Evolutionary conservation across 92 coral and sea anemone species (phyloP).

Genomic region (Pocillopora meandrina): DNA sequence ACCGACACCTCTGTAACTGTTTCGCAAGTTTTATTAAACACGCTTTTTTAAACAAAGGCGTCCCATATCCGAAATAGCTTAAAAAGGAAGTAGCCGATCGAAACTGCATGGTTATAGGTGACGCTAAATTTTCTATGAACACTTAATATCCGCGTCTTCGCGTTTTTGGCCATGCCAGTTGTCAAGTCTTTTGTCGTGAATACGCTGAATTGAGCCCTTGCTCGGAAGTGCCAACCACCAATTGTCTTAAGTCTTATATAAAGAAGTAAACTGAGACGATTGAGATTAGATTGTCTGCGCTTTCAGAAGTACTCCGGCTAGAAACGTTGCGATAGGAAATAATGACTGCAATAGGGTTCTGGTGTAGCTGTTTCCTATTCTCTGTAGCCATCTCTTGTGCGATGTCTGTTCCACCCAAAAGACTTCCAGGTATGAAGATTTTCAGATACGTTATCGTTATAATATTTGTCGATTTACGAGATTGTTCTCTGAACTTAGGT

Average conservation of each 20-base stretch:
- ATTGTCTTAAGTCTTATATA: constrained; percentile 4
- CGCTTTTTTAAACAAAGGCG: not conserved
- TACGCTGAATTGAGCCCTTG: constrained; percentile 4
- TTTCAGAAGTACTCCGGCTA: too few species aligned
- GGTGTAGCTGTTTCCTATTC: constrained; percentile 8
- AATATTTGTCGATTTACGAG: too few species aligned
- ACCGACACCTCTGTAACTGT: not conserved
- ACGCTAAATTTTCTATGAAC: constrained; percentile 1
- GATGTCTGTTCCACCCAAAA: constrained; percentile 14
- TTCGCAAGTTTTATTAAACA: not conserved
- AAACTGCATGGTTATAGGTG: not conserved
- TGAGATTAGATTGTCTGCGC: too few species aligned
- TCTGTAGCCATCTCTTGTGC: not conserved
- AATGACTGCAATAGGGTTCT: not conserved
- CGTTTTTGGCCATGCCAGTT: not conserved
- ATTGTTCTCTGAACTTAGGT: too few species aligned
- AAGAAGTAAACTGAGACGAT: not conserved
- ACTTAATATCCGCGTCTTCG: constrained; percentile 28
- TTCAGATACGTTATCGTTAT: too few species aligned
- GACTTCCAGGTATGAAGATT: constrained; percentile 15
- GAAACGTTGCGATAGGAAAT: too few species aligned
- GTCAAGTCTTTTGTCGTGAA: not conserved
- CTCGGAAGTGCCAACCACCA: not conserved
- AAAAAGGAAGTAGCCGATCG: not conserved
- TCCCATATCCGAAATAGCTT: not conserved